A percentile compares a stretch with the other conserved stretches of the same genome.
phyloP scores from a whole-genome alignment of 2,113 vertebrate genomes.

The Misgurnus mizolepis region DNA sequence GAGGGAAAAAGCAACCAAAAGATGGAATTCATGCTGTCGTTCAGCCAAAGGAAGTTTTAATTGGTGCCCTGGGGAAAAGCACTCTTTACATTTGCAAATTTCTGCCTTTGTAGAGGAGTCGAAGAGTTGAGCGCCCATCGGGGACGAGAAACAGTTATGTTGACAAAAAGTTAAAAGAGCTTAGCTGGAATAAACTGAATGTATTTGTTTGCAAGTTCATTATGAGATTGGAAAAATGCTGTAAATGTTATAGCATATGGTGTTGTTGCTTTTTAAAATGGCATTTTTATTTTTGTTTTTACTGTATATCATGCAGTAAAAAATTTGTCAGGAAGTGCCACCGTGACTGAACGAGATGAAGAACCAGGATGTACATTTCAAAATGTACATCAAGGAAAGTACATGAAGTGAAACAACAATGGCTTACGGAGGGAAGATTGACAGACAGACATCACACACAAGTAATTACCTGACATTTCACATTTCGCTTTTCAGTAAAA shows the following conservation, averaged over 20 bases:
- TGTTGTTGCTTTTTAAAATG: not conserved
- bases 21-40: slow-evolving; percentile 60
- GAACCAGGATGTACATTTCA: slow-evolving; percentile 44
- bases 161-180: slow-evolving; percentile 61
- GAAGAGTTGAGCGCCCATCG: slow-evolving; percentile 59
- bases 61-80: slow-evolving; percentile 71
- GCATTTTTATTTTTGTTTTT: not conserved
- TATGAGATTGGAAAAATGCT: slow-evolving; percentile 48
- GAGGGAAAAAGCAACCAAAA: slow-evolving; percentile 54
- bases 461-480: slow-evolving; percentile 75
- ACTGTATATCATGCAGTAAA: not conserved
- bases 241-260: slow-evolving; percentile 45
- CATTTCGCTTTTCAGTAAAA: slow-evolving; percentile 65
- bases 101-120: slow-evolving; percentile 67
- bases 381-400: slow-evolving; percentile 61
- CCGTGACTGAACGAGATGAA: slow-evolving; percentile 56
- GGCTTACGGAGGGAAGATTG: slow-evolving; percentile 59
- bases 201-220: slow-evolving; percentile 57
- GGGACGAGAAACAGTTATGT: slow-evolving; percentile 61
- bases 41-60: slow-evolving; percentile 76
- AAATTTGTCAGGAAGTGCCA: not conserved
- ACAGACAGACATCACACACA: slow-evolving; percentile 62
- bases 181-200: slow-evolving; percentile 36
- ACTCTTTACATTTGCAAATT: slow-evolving; percentile 65
- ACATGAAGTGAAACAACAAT: slow-evolving; percentile 65